phyloP scores from a whole-genome alignment of 2,113 vertebrate species.

The Riparia riparia region DNA sequence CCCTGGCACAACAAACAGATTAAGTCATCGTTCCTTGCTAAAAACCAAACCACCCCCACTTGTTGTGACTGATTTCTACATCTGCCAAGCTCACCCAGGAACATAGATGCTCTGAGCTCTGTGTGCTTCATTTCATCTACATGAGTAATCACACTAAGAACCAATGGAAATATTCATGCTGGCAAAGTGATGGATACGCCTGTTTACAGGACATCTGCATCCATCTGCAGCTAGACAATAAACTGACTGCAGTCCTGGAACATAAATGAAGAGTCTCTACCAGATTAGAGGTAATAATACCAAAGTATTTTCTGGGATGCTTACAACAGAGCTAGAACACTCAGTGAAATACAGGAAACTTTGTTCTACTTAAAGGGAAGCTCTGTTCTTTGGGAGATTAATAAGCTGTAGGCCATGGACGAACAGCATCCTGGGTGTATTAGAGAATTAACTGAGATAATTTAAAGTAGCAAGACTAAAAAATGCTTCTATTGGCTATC shows the following conservation, averaged over 20 bases:
- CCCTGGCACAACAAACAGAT: neutral
- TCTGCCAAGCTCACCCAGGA: neutral
- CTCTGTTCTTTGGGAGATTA: neutral
- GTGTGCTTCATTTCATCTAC: neutral
- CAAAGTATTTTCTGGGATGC: neutral
- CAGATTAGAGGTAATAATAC: neutral
- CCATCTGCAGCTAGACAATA: neutral
- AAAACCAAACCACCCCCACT: neutral
- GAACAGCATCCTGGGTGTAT: neutral
- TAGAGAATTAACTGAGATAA: neutral
- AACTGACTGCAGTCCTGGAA: neutral
- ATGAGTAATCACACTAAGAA: neutral
- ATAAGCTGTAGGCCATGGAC: neutral
- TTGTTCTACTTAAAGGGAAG: neutral
- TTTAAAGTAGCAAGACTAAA: neutral
- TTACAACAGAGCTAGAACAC: neutral
- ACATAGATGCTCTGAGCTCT: neutral
- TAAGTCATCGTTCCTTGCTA: neutral
- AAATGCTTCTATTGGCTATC: neutral
- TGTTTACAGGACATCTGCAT: neutral
- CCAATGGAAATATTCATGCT: neutral
- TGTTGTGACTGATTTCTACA: neutral
- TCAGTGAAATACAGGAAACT: neutral
- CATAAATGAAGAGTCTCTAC: neutral
- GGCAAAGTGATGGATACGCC: neutral